Evolutionary conservation across 2,888 invertebrate genomes (phyloP), one percentile per base, ranked within the genome.

Genomic region (Hesperia comma): DNA sequence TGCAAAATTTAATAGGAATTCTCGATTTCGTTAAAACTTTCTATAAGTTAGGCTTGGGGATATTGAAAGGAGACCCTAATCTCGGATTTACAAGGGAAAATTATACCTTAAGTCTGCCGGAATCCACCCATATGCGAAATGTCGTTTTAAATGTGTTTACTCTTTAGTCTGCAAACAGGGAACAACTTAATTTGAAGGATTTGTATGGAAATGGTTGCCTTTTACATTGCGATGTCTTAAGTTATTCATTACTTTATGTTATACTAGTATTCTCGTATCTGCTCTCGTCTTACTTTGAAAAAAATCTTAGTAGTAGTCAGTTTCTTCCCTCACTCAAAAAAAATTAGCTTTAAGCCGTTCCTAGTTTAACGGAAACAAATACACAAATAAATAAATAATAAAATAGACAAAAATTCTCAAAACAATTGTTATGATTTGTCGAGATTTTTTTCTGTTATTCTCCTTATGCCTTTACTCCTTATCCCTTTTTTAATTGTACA

Each of bases 121-220:
- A 84, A 84, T 84, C 82, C 82, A 77, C 81, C 82, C 86, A 88
- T 84, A 87, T 81, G 82, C 83, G 83, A 83, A 84, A 88, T 86
- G 82, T 79, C 81, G 77, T 84, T 87, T 89, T 88, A 88, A 90
- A 89, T 89, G 86, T 88, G 86, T 88, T 89, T 88, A 81, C 84
- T 72, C 85, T 83, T 83, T 69, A 83, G 82, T 85, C 83, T 79
- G 78, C 81, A 82, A 87, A 85, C 83, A 84, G 79, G 79, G 79
- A 83, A 83, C 82, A 82, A 80, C 81, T 81, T 87, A 84, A 85
- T 81, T 78, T 78, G 54, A 69, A 75, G 79, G 79, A 79, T 78
- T 77, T 77, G 74, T 71, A 68, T 53, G 69, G 73, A 74, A 74
- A 73, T 74, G 73, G 75, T 41, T 77, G 74, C 71, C 74, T 80